Evolutionary conservation across 2,888 invertebrate species (phyloP), one percentile per base, ranked within the genome.

Genomic region (Stenodera caucasica): DNA sequence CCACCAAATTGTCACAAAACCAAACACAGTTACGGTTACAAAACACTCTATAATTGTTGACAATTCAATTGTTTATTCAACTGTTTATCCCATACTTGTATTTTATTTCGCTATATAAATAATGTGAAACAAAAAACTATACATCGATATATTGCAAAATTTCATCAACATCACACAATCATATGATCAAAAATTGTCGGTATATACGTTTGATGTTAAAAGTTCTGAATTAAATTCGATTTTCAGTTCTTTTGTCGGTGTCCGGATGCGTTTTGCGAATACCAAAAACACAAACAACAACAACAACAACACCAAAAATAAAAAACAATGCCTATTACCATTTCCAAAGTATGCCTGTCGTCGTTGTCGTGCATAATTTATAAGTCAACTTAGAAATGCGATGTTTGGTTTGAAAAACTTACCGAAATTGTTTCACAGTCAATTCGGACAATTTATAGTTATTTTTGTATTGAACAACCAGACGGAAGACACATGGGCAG

Each of bases 331-430:
- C 55, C 53, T 59, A 59, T 58, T 63, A 54, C 53, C 59, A 57
- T 59, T 63, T 59, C 45, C 54, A 50, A 59, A 53, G 37, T 57
- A 56, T 59, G 58, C 53, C 57, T 21, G 45, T 21, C 53, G n/a
- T n/a, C n/a, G n/a, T n/a, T n/a, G 57, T 45, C 63, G 53, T 62
- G 62, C 56, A 63, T 63, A 59, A 59, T 63, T 63, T 63, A 63
- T 63, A 59, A 59, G 45, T 58, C 57, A 49, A 32, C 21, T 18
- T 52, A 32, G 37, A 45, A 49, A 54, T 54, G 61, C 45, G 45
- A 45, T 45, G 45, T 15, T 45, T 49, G 37, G 45, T 21, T 40
- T 33, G 52, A 51, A 56, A 60, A 55, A 56, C 37, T 29, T 18
- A 29, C 29, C 35, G 37, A 52, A 55, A 59, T 58, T 58, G 30